phyloP scores from a whole-genome alignment of 2,888 invertebrate genomes.

The Caenorhabditis doughertyi region DNA sequence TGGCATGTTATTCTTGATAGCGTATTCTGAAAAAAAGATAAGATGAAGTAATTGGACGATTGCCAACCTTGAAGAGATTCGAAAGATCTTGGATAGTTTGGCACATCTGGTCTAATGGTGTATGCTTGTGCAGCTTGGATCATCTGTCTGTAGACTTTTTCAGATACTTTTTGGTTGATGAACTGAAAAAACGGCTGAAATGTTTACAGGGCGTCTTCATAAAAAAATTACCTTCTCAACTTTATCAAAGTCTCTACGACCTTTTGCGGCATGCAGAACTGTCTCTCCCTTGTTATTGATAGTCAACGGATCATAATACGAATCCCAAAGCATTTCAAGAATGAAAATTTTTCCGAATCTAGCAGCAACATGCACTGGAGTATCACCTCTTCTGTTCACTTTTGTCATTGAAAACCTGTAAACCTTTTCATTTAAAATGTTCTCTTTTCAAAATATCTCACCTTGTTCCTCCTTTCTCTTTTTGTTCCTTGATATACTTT shows the following conservation, averaged over 20 bases:
- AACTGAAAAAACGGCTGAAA: conserved; percentile 6
- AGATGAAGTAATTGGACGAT: background rate
- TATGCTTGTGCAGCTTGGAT: conserved; percentile 1
- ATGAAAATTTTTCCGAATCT: conserved; percentile 2
- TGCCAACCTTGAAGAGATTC: conserved; percentile 5
- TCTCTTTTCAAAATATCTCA: background rate
- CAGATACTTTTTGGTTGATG: conserved; percentile 3
- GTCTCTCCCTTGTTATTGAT: conserved; percentile 18
- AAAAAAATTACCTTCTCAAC: conserved; percentile 26
- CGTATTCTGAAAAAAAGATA: conserved; percentile 29
- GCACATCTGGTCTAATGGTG: background rate
- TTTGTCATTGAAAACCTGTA: conserved; percentile 23
- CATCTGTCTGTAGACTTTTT: conserved; percentile 6
- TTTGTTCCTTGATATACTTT: background rate
- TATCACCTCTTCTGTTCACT: conserved; percentile 20
- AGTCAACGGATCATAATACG: conserved; percentile 8
- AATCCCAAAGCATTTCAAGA: conserved; percentile 17
- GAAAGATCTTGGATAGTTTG: conserved; percentile 6
- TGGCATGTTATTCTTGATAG: conserved; percentile 12
- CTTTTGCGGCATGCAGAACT: conserved; percentile 10
- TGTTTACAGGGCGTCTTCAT: no score
- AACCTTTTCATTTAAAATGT: no score
- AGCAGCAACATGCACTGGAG: conserved; percentile 38
- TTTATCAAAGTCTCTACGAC: conserved; percentile 13
- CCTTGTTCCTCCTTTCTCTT: conserved; percentile 16